Base-by-base conservation (phyloP, 2,888 invertebrate genomes). In the Agriopis leucophaearia region DNA sequence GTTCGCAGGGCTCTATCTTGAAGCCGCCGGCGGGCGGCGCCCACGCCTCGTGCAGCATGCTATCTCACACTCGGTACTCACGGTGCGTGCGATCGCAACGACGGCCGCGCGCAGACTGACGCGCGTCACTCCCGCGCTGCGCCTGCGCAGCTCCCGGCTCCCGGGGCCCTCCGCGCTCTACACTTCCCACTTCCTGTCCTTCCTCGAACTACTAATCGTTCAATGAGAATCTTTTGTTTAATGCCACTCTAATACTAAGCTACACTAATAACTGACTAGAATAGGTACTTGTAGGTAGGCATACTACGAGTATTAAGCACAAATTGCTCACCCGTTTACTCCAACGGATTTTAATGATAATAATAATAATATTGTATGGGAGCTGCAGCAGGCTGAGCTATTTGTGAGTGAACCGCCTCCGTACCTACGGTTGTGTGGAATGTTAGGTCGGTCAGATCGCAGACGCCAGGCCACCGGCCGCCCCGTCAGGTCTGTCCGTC, bases 1-100 rank as follows among this genome's bases (percentile, higher is more conserved):
- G 75, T 74, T 90, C 91, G 81, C 81, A 83, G 71, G 82, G 81
- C 74, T 88, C 90, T 47, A 84, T 76, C 76, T 87, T 88, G 74
- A 66, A 72, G 45, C 63, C 56, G 66, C 58, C 15, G 81, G 84
- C 85, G 61, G 48, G 65, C 62, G 54, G 56, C 58, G 58, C 62
- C 90, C 89, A 90, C 71, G 86, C 81, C 73, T 92, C 92, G 87
- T 92, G 90, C 77, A 92, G 80, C 92, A 92, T 92, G 74, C 64
- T 82, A 77, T 42, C 15, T 45, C 44, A 13, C 9, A n/a, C 8
- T 18, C 36, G 45, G 45, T 57, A 45, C 57, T 50, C 59, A 40
- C 59, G 47, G 18, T 40, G 16, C 65, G 66, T 66, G 79, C 78
- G 74, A 74, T 71, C 76, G 74, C 72, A 66, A 63, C 78, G 77